Percentiles rank a stretch among this genome's conserved stretches.
Evolutionary conservation across 2,888 invertebrate species (phyloP).

Genomic region (Nemurella pictetii): DNA sequence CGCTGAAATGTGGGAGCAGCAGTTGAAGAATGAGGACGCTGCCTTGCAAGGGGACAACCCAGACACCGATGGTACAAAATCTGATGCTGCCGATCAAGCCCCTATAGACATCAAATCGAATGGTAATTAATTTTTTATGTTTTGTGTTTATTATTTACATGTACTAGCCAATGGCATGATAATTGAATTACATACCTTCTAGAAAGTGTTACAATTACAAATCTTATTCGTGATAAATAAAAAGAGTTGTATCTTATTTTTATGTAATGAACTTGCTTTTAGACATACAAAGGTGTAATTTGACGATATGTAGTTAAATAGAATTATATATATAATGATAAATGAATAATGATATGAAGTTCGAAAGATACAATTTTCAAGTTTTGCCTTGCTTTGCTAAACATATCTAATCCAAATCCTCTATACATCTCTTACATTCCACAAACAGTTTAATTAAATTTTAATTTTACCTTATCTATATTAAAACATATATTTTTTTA

Average conservation of each 20-base stretch:
- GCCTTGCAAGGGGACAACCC: neutral
- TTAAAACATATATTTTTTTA: too few species aligned
- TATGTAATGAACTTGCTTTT: neutral
- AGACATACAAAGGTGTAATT: neutral
- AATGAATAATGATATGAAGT: neutral
- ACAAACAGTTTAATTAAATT: too few species aligned
- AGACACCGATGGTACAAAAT: neutral
- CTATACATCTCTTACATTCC: neutral
- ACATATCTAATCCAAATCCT: too few species aligned
- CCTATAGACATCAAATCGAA: neutral
- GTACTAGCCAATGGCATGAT: neutral
- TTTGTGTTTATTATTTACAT: neutral
- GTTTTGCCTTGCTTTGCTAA: neutral
- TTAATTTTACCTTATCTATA: too few species aligned
- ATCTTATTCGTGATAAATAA: neutral
- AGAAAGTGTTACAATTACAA: neutral
- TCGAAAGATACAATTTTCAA: neutral
- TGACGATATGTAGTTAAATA: neutral
- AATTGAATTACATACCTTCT: neutral
- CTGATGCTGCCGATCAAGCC: neutral
- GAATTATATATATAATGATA: neutral
- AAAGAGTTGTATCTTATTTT: neutral
- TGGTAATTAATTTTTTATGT: neutral
- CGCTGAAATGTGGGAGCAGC: conserved; percentile 92
- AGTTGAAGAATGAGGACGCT: conserved; percentile 63